Evolutionary conservation across 2,113 vertebrate genomes (phyloP).

Genomic region (Cyprinus carpio): DNA sequence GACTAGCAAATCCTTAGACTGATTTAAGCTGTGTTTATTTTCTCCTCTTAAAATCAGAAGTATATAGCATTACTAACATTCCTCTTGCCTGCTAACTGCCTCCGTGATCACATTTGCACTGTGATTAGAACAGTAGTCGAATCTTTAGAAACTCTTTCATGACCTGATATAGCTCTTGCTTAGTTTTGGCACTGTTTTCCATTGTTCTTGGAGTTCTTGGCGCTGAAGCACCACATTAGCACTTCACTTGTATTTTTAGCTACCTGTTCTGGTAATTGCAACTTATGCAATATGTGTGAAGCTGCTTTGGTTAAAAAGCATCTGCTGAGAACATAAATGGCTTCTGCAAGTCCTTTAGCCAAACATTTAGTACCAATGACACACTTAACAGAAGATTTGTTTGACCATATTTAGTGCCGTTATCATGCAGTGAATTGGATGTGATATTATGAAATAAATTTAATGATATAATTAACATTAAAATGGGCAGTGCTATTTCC

Average conservation of each 20-base stretch:
- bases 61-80: not conserved
- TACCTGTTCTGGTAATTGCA: conserved; percentile 5
- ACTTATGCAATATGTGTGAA: not conserved
- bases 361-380: conserved; percentile 60
- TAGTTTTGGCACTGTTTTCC: not conserved
- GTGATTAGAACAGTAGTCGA: not conserved
- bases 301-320: not conserved
- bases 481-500: no score
- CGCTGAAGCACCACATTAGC: not conserved
- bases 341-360: conserved; percentile 4
- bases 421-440: not conserved
- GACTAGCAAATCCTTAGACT: not conserved
- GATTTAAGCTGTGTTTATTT: not conserved
- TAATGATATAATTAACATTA: not conserved
- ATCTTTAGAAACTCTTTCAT: not conserved
- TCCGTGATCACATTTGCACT: not conserved
- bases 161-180: conserved; percentile 9
- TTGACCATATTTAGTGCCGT: conserved; percentile 65
- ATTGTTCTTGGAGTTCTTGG: conserved; percentile 9
- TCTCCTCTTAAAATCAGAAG: not conserved
- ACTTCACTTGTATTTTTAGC: conserved; percentile 26
- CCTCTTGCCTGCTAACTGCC: not conserved
- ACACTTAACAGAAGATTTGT: conserved; percentile 66
- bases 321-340: not conserved
- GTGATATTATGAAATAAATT: not conserved